phyloP scores from a whole-genome alignment of 2,888 invertebrate species.

The Petrophora chlorosata region DNA sequence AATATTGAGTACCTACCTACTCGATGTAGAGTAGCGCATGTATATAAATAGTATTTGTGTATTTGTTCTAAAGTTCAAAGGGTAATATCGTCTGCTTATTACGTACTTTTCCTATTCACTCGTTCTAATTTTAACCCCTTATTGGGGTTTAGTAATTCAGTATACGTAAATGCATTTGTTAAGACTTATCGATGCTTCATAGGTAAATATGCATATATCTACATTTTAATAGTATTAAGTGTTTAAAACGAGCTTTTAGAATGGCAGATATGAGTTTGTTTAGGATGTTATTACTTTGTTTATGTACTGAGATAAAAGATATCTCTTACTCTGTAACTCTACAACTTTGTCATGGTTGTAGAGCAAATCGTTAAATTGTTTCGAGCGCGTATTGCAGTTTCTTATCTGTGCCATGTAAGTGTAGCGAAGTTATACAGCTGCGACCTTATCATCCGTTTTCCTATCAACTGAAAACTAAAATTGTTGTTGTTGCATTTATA shows the following conservation, averaged over 20 bases:
- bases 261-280: too few species aligned
- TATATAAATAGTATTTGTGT: slow-evolving; percentile 2
- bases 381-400: slow-evolving; percentile 12
- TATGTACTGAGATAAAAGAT: too few species aligned
- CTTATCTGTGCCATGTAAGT: slow-evolving; percentile 11
- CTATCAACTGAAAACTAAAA: slow-evolving; percentile 16
- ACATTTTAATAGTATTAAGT: too few species aligned
- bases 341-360: slow-evolving; percentile 14
- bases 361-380: slow-evolving; percentile 14
- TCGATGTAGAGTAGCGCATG: slow-evolving; percentile 33
- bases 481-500: slow-evolving; percentile 16
- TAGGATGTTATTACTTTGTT: too few species aligned
- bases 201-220: neutral
- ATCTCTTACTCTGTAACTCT: neutral
- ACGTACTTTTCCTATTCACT: slow-evolving; percentile 75
- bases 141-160: neutral
- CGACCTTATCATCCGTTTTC: slow-evolving; percentile 16
- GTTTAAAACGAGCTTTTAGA: too few species aligned
- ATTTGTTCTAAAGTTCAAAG: slow-evolving; percentile 50
- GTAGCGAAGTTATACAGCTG: slow-evolving; percentile 5
- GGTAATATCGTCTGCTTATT: slow-evolving; percentile 53
- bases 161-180: too few species aligned
- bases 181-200: too few species aligned
- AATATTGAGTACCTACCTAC: slow-evolving; percentile 2
- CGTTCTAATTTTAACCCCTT: slow-evolving; percentile 63